These are phyloP conservation scores for Aphaenogaster rudis DNA, from an alignment of 1,140 invertebrate genomes.

Conservation along the genomic window DNA sequence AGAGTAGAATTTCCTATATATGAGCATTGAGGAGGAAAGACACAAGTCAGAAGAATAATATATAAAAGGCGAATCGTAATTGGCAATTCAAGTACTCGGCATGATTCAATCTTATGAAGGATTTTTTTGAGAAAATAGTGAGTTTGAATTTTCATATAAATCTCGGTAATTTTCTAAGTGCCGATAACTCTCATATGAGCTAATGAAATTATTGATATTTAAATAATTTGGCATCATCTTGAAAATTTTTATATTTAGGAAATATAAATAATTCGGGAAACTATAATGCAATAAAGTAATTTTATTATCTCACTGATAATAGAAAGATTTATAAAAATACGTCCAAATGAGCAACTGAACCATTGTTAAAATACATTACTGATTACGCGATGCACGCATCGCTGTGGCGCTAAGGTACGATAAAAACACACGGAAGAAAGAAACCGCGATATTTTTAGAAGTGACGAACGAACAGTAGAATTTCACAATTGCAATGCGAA, in stretches of 20 bases:
- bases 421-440: neutral
- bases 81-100: neutral
- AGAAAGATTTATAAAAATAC: neutral
- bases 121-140: slow-evolving; percentile 1
- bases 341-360: neutral
- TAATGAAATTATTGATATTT: neutral
- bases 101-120: neutral
- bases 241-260: neutral
- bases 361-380: neutral
- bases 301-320: neutral
- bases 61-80: neutral
- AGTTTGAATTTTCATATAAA: neutral
- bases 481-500: slow-evolving; percentile 29
- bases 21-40: neutral
- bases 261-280: neutral
- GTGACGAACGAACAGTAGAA: slow-evolving; percentile 1
- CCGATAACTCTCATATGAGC: neutral
- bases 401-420: neutral
- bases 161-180: neutral
- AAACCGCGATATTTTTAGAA: slow-evolving; percentile 2
- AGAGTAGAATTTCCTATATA: neutral
- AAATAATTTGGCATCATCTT: neutral
- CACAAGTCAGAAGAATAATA: neutral
- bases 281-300: neutral
- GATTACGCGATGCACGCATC: neutral